Percentiles rank a stretch among this genome's conserved stretches.
phyloP scores from a whole-genome alignment of 2,113 vertebrate species.

The Phainopepla nitens region DNA sequence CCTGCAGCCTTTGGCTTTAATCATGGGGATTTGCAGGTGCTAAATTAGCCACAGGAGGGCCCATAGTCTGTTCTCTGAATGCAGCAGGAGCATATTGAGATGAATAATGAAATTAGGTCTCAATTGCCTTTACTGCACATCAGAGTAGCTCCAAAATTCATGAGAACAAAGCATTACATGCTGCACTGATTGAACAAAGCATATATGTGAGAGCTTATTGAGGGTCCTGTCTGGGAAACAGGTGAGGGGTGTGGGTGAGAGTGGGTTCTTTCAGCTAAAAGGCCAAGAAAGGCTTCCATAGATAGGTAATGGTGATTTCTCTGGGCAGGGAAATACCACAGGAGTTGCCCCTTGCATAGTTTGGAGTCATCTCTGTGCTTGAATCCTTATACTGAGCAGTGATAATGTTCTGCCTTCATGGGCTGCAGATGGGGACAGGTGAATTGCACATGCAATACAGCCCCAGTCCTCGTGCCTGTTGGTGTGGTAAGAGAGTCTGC shows the following conservation, averaged over 20 bases:
- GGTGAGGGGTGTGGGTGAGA: neutral
- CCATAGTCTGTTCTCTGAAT: neutral
- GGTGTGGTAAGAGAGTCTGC: neutral
- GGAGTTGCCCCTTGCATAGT: neutral
- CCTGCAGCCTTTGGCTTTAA: neutral
- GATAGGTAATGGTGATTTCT: neutral
- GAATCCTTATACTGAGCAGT: neutral
- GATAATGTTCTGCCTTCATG: neutral
- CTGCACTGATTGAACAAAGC: neutral
- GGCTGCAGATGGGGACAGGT: neutral
- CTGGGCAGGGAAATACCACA: neutral
- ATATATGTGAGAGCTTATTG: neutral
- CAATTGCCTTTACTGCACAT: neutral
- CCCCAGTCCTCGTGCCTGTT: rapidly evolving
- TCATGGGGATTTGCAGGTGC: neutral
- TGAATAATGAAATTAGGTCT: conserved; percentile 50
- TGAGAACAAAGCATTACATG: neutral
- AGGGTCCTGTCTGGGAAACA: neutral
- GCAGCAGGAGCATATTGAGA: conserved; percentile 16
- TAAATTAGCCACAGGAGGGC: conserved; percentile 35
- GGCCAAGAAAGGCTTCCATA: neutral
- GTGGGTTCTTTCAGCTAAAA: neutral
- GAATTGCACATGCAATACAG: neutral
- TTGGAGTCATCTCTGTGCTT: neutral
- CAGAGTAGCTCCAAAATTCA: conserved; percentile 13